Conservation (phyloP, 2,888 invertebrate species). For the Pomacea canaliculata region DNA sequence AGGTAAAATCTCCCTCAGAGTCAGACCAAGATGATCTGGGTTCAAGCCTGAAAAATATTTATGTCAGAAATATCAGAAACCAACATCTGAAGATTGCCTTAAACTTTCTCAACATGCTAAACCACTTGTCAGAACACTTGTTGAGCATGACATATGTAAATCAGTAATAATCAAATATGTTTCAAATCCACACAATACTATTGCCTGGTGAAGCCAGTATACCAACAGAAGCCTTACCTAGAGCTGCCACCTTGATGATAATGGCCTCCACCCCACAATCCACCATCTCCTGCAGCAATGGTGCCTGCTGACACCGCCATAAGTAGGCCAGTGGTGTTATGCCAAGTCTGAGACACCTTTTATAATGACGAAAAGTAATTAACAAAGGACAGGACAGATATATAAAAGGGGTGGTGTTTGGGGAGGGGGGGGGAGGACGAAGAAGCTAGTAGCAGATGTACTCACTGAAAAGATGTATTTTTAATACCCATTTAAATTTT, state of each 20-base stretch:
- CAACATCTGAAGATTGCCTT: background rate
- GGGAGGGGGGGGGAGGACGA: background rate
- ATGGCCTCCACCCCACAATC: conserved; percentile 91
- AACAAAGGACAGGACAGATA: background rate
- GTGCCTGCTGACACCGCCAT: conserved; percentile 95
- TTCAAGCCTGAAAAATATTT: conserved; percentile 77
- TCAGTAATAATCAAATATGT: no score
- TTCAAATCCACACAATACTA: no score
- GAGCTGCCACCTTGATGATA: conserved; percentile 95
- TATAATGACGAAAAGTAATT: background rate
- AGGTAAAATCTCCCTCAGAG: conserved; percentile 86
- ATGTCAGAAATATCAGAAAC: background rate
- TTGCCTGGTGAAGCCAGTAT: no score
- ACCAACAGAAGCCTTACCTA: conserved; percentile 70
- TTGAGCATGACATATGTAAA: no score
- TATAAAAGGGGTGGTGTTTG: background rate
- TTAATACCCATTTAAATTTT: no score
- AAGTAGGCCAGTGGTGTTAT: conserved; percentile 91
- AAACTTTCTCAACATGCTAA: no score
- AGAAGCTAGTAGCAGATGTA: background rate
- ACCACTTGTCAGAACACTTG: no score
- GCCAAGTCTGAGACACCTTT: conserved; percentile 89
- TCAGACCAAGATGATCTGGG: conserved; percentile 86
- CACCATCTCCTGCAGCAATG: conserved; percentile 97
- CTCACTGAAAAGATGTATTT: background rate